Evolutionary conservation across 2,888 invertebrate species (phyloP).

Genomic region (Tinea semifulvella): DNA sequence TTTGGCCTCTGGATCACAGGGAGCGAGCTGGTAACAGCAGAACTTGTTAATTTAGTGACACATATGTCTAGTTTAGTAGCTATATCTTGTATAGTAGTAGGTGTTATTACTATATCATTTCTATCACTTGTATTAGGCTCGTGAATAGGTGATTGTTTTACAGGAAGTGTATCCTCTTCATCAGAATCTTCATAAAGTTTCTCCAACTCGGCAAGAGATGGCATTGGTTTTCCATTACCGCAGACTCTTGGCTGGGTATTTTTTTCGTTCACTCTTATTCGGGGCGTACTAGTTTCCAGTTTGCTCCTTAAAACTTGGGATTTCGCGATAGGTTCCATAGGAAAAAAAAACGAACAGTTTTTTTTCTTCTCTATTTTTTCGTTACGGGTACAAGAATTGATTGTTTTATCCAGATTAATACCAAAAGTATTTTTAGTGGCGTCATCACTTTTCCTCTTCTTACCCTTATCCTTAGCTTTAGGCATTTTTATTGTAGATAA

Average conservation of each 20-base stretch:
- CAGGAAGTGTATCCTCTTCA: not conserved
- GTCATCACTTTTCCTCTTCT: not conserved
- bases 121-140: not conserved
- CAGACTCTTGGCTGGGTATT: conserved; percentile 21
- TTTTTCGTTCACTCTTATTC: not conserved
- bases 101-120: not conserved
- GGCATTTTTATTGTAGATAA: not conserved
- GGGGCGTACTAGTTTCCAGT: not conserved
- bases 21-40: too few relatives aligned
- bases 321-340: not conserved
- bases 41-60: not conserved
- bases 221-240: conserved; percentile 29
- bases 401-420: not conserved
- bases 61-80: not conserved
- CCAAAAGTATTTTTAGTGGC: not conserved
- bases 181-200: conserved; percentile 28
- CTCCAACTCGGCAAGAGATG: conserved; percentile 29
- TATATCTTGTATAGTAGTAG: not conserved
- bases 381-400: not conserved
- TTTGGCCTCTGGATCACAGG: too few relatives aligned
- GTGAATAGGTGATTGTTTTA: too few relatives aligned
- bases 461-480: not conserved
- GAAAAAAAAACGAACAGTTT: not conserved
- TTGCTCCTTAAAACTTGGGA: not conserved
- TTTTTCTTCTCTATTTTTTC: not conserved